Base-by-base conservation (phyloP, 2,888 invertebrate species). In the Lomographa bimaculata region DNA sequence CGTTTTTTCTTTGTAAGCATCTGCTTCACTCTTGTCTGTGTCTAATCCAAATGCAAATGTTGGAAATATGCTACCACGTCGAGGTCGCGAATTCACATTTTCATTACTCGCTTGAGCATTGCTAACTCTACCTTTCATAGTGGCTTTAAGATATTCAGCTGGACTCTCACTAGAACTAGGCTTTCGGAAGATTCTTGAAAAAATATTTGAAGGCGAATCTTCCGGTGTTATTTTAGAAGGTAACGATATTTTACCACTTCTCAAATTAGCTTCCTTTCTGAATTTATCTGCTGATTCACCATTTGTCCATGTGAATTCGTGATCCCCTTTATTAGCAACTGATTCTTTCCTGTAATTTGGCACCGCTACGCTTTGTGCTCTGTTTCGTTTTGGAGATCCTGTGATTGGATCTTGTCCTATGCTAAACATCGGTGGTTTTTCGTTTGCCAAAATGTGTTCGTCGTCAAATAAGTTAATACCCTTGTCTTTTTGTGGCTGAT, bases 381-480 rank as follows among this genome's bases (percentile, higher is more conserved):
- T 77, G 46, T 90, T 72, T 63, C 93, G 77, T 50, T 79, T 76
- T 12, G 90, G 79, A 23, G 80, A 60, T 55, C 79, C 65, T 34
- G 67, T 54, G 52, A 79, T 68, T 46, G 77, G 69, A 40, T 89
- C 77, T 54, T 86, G 69, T 26, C 91, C 90, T 55, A 93, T 81
- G 41, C 86, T 80, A 91, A 94, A 94, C 9, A 76, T 65, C 1
- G 89, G 79, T 51, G 75, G 83, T 66, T 80, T 86, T 72, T 95
- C 95, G 64, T 92, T 93, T 1, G 94, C 92, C 41, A 95, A 75
- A 36, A 96, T 95, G 52, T 94, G 92, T 1, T 92, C 92, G 60
- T 95, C 95, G 6, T 91, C 91, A 70, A 95, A 94, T 29, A 94
- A 91, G 57, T 95, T 91, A 24, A 94, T 86, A 0, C 93, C 92